Evolutionary conservation across 37 sponge, comb jelly and placozoan genomes (phyloP), one percentile per base, ranked within the genome.

Genomic region (Tethya wilhelma): DNA sequence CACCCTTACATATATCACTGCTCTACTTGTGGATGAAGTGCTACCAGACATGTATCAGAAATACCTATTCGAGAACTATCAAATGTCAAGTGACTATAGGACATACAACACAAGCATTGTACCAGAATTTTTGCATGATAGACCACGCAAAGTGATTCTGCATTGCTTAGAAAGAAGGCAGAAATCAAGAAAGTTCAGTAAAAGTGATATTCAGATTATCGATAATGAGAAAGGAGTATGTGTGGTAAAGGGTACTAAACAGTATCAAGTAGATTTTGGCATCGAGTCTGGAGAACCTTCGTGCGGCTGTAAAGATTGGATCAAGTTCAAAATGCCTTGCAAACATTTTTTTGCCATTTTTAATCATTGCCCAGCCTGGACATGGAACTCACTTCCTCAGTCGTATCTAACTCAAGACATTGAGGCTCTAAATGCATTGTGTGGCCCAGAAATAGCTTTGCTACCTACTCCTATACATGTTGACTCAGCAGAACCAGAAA

Each of bases 271-370:
- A 66, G 67, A 78, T 8, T 64, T 78, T 45, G 53, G 55, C 31
- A 3, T 33, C 31, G 40, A 44, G 17, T 38, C 11, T 28, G 67
- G 55, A 14, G 44, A 29, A 31, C 74, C 74, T 56, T 63, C 64
- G 19, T 78, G 79, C 22, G 42, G 45, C 9, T 78, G 79, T 30
- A 44, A 41, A 43, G 67, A 78, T 45, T 78, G 79, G 79, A 41
- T 8, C 7, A 45, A 31, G 23, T 66, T 28, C 44, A 26, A 78
- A 5, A 14, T 78, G 3, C 79, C 67, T 42, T 78, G 79, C 67
- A 78, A 78, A 31, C 79, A 78, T 56, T 64, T 77, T 23, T 78
- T 78, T 66, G 67, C 79, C 11, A 33, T 78, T 8, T 78, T 78
- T 65, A 23, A 14, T 12, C 67, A 41, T 28, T n/a, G 11, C 14